Conservation (phyloP, 2,888 invertebrate genomes). For the Coleophora deauratella region DNA sequence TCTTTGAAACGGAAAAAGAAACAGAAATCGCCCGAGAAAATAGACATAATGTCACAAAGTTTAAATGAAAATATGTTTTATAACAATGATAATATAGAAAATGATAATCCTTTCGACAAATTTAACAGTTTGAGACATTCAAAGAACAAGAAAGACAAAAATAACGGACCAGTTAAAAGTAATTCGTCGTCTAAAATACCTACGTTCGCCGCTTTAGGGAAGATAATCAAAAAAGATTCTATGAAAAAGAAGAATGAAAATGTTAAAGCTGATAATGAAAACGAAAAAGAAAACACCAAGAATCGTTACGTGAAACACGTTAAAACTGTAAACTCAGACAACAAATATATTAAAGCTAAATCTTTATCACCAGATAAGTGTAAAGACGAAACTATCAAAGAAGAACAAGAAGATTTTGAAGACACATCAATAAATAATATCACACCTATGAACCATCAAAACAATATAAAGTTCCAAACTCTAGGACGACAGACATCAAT, state of each 20-base stretch:
- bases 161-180: constrained; percentile 48
- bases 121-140: constrained; percentile 62
- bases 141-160: constrained; percentile 54
- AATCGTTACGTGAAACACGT: constrained; percentile 58
- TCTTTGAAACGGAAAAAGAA: constrained; percentile 64
- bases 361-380: constrained; percentile 54
- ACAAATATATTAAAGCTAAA: constrained; percentile 62
- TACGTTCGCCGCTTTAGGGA: constrained; percentile 63
- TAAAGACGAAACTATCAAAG: constrained; percentile 36
- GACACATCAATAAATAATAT: constrained; percentile 1
- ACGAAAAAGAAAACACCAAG: constrained; percentile 30
- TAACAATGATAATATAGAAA: constrained; percentile 63
- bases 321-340: constrained; percentile 44
- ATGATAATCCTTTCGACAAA: constrained; percentile 49
- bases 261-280: constrained; percentile 30
- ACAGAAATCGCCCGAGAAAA: constrained; percentile 54
- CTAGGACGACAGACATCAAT: constrained; percentile 3
- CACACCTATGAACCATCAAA: neutral
- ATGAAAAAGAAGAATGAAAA: constrained; percentile 39
- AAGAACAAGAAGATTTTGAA: constrained; percentile 30
- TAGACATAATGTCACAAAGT: constrained; percentile 70
- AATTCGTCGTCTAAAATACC: constrained; percentile 66
- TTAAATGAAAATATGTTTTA: constrained; percentile 69
- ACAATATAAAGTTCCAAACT: constrained; percentile 4
- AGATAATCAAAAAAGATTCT: constrained; percentile 67